phyloP scores from a whole-genome alignment of 1,140 invertebrate species.

The Pseudachorutes palmiensis region DNA sequence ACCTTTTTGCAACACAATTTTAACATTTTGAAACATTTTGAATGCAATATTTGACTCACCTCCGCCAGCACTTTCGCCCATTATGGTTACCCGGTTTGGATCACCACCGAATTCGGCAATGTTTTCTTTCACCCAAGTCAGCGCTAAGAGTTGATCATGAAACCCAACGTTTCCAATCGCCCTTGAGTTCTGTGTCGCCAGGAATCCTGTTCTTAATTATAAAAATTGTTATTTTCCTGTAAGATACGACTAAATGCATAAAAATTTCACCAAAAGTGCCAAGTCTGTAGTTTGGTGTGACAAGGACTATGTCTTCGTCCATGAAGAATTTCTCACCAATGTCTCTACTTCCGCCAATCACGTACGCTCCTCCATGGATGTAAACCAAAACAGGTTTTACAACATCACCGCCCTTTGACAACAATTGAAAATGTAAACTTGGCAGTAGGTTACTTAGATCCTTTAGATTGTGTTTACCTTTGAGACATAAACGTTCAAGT shows the following conservation, averaged over 20 bases:
- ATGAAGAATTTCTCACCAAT: not conserved
- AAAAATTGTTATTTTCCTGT: too few species aligned
- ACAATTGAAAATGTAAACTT: not conserved
- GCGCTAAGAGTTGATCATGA: constrained; percentile 9
- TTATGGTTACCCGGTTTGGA: constrained; percentile 2
- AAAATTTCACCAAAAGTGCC: constrained; percentile 8
- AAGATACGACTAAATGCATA: too few species aligned
- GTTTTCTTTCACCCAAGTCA: constrained; percentile 17
- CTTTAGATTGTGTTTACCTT: not conserved
- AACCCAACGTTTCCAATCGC: not conserved
- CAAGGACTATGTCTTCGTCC: not conserved
- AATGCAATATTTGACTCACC: not conserved
- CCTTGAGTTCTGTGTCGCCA: not conserved
- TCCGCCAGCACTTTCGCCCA: constrained; percentile 10
- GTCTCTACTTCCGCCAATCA: not conserved
- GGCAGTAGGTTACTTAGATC: too few species aligned
- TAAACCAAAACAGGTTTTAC: not conserved
- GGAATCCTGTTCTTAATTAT: not conserved
- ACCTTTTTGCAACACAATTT: not conserved
- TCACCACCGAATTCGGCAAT: constrained; percentile 18
- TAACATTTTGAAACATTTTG: not conserved
- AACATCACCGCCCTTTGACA: not conserved
- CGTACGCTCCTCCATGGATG: not conserved
- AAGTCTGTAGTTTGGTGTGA: not conserved
- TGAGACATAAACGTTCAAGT: not conserved